A percentile compares a stretch with the other conserved stretches of the same genome.
These are phyloP conservation scores for Epizoanthus scotinus DNA, from an alignment of 92 coral and sea anemone species.

Conservation along the genomic window DNA sequence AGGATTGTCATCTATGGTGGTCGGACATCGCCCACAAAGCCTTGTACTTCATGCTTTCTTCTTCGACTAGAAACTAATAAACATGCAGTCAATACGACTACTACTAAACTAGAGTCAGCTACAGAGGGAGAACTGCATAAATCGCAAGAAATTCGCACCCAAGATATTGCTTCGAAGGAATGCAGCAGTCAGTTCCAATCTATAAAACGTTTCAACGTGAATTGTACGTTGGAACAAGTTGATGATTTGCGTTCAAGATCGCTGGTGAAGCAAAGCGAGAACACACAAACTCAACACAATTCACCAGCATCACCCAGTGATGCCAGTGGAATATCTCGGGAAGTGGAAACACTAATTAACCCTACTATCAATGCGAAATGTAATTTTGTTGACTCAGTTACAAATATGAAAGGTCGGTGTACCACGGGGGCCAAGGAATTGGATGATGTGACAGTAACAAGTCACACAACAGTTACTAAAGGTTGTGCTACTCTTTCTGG, in stretches of 20 bases:
- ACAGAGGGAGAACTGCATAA: neutral
- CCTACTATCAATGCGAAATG: neutral
- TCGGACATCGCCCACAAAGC: slow-evolving; percentile 77
- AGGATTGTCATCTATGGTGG: slow-evolving; percentile 71
- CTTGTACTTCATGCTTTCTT: slow-evolving; percentile 48
- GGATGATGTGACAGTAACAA: neutral
- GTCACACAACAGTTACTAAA: neutral
- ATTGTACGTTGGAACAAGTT: neutral
- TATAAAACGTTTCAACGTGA: neutral
- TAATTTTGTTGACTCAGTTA: too few species aligned
- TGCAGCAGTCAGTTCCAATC: neutral
- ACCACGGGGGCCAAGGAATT: neutral
- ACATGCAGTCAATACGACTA: neutral
- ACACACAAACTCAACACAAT: neutral
- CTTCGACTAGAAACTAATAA: slow-evolving; percentile 20
- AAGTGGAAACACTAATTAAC: neutral
- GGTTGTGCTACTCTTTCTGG: neutral
- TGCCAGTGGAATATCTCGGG: neutral
- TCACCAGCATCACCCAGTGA: neutral
- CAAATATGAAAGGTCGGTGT: neutral
- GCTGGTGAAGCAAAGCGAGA: neutral
- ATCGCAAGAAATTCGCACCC: neutral
- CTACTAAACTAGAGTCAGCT: neutral
- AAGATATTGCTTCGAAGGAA: neutral
- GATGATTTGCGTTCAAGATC: neutral